Percentiles rank a stretch among this genome's conserved stretches.
Evolutionary conservation across 2,888 invertebrate species (phyloP).

Genomic region (Rutpela maculata): DNA sequence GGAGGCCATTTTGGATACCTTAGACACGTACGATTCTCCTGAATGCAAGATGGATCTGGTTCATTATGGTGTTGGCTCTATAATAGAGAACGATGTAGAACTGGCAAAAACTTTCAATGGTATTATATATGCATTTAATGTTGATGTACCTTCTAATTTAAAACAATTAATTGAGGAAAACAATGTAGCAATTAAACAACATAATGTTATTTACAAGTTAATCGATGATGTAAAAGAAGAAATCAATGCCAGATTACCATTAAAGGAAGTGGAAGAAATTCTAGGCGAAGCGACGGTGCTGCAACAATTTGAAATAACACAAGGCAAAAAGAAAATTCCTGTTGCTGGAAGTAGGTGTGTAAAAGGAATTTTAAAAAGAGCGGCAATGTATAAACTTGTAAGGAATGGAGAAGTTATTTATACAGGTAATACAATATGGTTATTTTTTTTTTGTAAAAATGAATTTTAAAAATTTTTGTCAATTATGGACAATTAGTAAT

Average conservation of each 20-base stretch:
- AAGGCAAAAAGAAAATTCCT: slow-evolving; percentile 86
- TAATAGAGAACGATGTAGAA: slow-evolving; percentile 90
- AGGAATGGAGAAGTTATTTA: slow-evolving; percentile 81
- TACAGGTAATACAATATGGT: slow-evolving; percentile 77
- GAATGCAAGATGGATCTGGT: slow-evolving; percentile 89
- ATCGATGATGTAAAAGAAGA: slow-evolving; percentile 91
- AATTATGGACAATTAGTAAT: too few relatives aligned
- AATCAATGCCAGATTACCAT: slow-evolving; percentile 84
- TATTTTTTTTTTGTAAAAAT: not conserved
- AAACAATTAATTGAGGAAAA: slow-evolving; percentile 75
- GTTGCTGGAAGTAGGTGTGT: slow-evolving; percentile 93
- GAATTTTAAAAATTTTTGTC: too few relatives aligned
- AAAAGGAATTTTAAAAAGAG: slow-evolving; percentile 84
- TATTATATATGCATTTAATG: slow-evolving; percentile 93
- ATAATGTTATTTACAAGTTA: slow-evolving; percentile 95
- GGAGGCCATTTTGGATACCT: slow-evolving; percentile 93
- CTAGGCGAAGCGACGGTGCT: slow-evolving; percentile 90
- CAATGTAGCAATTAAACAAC: slow-evolving; percentile 79
- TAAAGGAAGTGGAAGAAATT: slow-evolving; percentile 83
- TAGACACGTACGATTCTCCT: slow-evolving; percentile 89
- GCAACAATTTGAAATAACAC: slow-evolving; percentile 87
- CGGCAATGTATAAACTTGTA: slow-evolving; percentile 81
- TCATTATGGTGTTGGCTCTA: slow-evolving; percentile 92
- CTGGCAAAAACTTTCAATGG: slow-evolving; percentile 86
- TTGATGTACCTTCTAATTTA: slow-evolving; percentile 76